These are phyloP conservation scores for Tapera naevia DNA, from an alignment of 2,797 vertebrate genomes.

Conservation along the genomic window DNA sequence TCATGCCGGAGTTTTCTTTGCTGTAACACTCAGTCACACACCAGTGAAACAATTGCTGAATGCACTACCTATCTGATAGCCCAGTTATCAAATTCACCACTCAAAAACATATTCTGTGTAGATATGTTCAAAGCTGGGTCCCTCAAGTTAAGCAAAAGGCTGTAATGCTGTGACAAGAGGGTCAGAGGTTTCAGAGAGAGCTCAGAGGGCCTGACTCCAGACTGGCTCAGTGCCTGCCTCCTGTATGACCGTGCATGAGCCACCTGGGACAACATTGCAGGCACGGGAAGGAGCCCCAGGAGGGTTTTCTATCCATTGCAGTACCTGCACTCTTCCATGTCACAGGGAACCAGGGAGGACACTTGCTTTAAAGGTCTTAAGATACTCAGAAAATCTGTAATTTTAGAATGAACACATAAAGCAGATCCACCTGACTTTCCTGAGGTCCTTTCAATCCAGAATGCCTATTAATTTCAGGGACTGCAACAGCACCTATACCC, in stretches of 20 bases:
- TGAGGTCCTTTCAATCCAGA: neutral
- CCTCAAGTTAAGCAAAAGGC: neutral
- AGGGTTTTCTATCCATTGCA: neutral
- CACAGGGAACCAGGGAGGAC: neutral
- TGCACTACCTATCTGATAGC: neutral
- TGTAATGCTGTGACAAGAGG: neutral
- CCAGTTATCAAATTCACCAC: neutral
- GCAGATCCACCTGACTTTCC: neutral
- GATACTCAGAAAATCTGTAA: neutral
- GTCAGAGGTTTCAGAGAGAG: neutral
- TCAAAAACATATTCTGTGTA: neutral
- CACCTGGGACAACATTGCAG: neutral
- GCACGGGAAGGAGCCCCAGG: neutral
- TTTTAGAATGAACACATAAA: neutral
- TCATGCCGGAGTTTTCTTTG: neutral
- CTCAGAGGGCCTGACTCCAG: neutral
- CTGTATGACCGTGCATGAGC: neutral
- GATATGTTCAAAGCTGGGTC: neutral
- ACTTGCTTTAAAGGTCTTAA: neutral
- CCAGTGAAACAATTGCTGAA: neutral
- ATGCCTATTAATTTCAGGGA: neutral
- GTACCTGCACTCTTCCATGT: neutral
- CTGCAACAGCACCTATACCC: neutral
- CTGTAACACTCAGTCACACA: neutral
- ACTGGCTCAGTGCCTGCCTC: neutral